Evolutionary conservation across 2,797 vertebrate species (phyloP).

Genomic region (Liasis olivaceus): DNA sequence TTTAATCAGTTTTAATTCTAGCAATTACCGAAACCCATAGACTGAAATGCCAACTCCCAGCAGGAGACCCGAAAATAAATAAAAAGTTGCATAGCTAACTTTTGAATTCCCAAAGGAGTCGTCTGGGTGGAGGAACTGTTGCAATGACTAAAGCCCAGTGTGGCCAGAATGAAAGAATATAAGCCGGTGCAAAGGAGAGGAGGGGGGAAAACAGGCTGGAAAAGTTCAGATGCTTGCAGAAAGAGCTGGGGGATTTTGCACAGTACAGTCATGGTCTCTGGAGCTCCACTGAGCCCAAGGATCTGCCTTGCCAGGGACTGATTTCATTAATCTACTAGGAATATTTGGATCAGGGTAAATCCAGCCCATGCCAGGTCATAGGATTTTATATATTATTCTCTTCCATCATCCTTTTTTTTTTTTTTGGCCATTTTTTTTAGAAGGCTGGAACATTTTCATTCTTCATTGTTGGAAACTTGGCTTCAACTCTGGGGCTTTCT

Average conservation of each 20-base stretch:
- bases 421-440: background rate
- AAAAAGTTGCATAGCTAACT: constrained; percentile 40
- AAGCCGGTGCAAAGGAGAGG: background rate
- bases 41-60: constrained; percentile 50
- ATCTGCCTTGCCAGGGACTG: background rate
- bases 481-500: background rate
- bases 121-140: background rate
- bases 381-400: background rate
- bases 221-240: background rate
- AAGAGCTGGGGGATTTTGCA: no score
- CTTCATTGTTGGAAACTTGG: background rate
- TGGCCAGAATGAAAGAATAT: background rate
- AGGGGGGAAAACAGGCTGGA: background rate
- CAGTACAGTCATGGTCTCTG: background rate
- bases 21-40: constrained; percentile 39
- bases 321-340: background rate
- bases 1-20: constrained; percentile 60
- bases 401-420: background rate
- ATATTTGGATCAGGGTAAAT: background rate
- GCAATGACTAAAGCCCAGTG: background rate
- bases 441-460: background rate
- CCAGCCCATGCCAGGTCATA: background rate
- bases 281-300: background rate
- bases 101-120: constrained; percentile 19
- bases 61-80: constrained; percentile 34